phyloP scores from a whole-genome alignment of 1,140 invertebrate genomes.

The honey bee (Apis mellifera) region Amel_HAv3.1 CM009931.2:6815001-6815500 shows the following conservation, averaged over 20 bases:
- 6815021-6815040: background rate
- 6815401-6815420: constrained; percentile 61
- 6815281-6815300: constrained; percentile 5
- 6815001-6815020: too few relatives aligned
- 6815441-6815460: constrained; percentile 41
- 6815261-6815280: background rate
- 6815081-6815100: background rate
- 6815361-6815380: constrained; percentile 59
- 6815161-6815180: constrained; percentile 9
- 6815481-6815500: constrained; percentile 29
- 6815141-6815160: constrained; percentile 5
- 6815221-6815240: constrained; percentile 13
- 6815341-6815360: constrained; percentile 29
- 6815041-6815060: background rate
- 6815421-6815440: constrained; percentile 67
- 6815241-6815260: background rate
- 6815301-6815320: background rate
- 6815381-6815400: constrained; percentile 55
- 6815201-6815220: constrained; percentile 52
- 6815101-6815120: background rate
- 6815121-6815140: constrained; percentile 25
- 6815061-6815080: background rate
- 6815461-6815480: background rate
- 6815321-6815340: constrained; percentile 30
- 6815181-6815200: constrained; percentile 50